Base-by-base conservation (phyloP, 1,140 invertebrate genomes). In the Pristionchus pacificus region DNA sequence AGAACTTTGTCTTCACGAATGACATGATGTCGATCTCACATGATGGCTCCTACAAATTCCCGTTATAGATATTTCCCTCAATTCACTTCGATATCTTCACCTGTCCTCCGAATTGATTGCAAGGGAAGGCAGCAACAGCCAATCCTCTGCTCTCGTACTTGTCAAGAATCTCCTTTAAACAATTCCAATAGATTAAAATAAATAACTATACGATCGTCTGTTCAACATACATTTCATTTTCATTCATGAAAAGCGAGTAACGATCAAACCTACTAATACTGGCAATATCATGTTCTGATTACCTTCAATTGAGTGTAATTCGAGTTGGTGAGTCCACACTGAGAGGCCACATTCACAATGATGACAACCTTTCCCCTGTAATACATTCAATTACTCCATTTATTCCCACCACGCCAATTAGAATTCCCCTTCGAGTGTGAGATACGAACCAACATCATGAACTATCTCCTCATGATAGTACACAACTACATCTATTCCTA, bases 1-100 rank as follows among this genome's bases (percentile, higher is more conserved):
- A 75, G 77, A 73, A 80, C 65, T 80, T 80, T 65, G 83, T 85
- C 30, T 83, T 79, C 29, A 79, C 87, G 6, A 87, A 79, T 10
- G 33, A 68, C 31, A 70, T 69, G 66, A 80, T 80, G 38, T 80
- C 79, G 14, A 77, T 30, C 33, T 79, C 79, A 61, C 79, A 80
- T 3, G 68, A 72, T 25, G 79, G 75, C 63, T 80, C 79, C 70
- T 80, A 67, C 57, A 74, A 6, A 66, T 19, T n/a, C n/a, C n/a
- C n/a, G 49, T 85, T 85, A 78, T 86, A 85, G 24, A 71, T n/a
- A 74, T 6, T 58, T 3, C 24, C 57, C 10, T 10, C 6, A 10
- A 49, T 19, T 49, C 38, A 10, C 19, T 10, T 49, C 6, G 6
- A 10, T 6, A 49, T 71, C n/a, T 25, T 75, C 57, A 76, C 74